phyloP scores from a whole-genome alignment of 2,888 invertebrate species.

The Standfussiana lucernea region DNA sequence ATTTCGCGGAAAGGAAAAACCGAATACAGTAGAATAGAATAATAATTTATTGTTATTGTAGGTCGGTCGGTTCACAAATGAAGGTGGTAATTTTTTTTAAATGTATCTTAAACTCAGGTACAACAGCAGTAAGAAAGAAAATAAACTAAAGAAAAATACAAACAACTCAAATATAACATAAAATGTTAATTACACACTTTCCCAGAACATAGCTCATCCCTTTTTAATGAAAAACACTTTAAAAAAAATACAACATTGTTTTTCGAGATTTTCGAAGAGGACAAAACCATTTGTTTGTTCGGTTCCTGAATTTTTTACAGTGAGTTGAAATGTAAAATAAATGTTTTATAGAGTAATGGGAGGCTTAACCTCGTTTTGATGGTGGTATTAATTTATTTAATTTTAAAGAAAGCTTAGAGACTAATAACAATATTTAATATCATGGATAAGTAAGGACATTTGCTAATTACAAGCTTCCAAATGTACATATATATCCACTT shows the following conservation, averaged over 20 bases:
- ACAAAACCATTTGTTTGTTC: slow-evolving; percentile 19
- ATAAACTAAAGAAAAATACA: not conserved
- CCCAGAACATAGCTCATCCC: not conserved
- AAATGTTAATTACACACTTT: slow-evolving; percentile 4
- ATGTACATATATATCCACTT: too few species aligned
- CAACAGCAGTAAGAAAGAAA: not conserved
- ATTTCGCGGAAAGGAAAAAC: not conserved
- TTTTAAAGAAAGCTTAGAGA: too few species aligned
- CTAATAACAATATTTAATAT: too few species aligned
- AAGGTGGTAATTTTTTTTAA: too few species aligned
- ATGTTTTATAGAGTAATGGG: slow-evolving; percentile 39
- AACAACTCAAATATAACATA: not conserved
- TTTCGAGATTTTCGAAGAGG: slow-evolving; percentile 19
- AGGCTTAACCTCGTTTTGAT: slow-evolving; percentile 34
- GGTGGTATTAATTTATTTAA: too few species aligned
- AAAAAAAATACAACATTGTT: not conserved
- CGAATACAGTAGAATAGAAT: not conserved
- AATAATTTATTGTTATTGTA: not conserved
- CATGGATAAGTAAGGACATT: too few species aligned
- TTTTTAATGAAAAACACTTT: slow-evolving; percentile 8
- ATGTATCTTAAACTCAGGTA: too few species aligned
- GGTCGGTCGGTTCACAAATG: not conserved
- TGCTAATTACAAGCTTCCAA: too few species aligned
- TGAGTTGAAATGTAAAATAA: slow-evolving; percentile 37
- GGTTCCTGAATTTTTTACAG: slow-evolving; percentile 31